A percentile compares a stretch with the other conserved stretches of the same genome.
Evolutionary conservation across 2,888 invertebrate species (phyloP).

Genomic region (Perizoma affinitatum): DNA sequence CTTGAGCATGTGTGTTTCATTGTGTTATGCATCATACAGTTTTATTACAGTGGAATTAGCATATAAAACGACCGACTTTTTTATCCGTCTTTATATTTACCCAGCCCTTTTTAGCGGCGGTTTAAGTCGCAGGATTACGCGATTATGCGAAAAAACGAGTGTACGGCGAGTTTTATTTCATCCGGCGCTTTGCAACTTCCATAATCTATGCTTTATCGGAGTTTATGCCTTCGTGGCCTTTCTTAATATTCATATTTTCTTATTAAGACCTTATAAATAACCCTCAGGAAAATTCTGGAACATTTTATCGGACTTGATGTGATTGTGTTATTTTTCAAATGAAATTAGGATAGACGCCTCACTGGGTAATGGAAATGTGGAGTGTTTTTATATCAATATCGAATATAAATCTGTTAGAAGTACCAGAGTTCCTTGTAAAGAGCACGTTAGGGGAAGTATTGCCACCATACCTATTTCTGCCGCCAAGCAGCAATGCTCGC

Average conservation of each 20-base stretch:
- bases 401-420: too few species aligned
- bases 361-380: too few species aligned
- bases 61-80: too few species aligned
- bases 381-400: too few species aligned
- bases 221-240: conserved; percentile 33
- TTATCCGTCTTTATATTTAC: too few species aligned
- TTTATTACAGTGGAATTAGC: too few species aligned
- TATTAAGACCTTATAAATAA: conserved; percentile 25
- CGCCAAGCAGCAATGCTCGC: too few species aligned
- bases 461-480: too few species aligned
- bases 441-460: too few species aligned
- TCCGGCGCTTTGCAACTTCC: conserved; percentile 37
- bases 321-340: conserved; percentile 14
- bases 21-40: too few species aligned
- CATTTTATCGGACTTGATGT: conserved; percentile 11
- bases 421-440: too few species aligned
- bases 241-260: conserved; percentile 35
- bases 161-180: conserved; percentile 42
- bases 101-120: conserved; percentile 10
- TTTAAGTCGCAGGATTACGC: conserved; percentile 45
- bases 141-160: conserved; percentile 42
- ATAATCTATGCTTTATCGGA: conserved; percentile 45
- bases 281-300: conserved; percentile 15
- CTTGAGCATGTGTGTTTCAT: too few species aligned
- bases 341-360: conserved; percentile 8